Percentiles rank a stretch among this genome's conserved stretches.
phyloP scores from a whole-genome alignment of 2,113 vertebrate species.

The Paradoxurus hermaphroditus region DNA sequence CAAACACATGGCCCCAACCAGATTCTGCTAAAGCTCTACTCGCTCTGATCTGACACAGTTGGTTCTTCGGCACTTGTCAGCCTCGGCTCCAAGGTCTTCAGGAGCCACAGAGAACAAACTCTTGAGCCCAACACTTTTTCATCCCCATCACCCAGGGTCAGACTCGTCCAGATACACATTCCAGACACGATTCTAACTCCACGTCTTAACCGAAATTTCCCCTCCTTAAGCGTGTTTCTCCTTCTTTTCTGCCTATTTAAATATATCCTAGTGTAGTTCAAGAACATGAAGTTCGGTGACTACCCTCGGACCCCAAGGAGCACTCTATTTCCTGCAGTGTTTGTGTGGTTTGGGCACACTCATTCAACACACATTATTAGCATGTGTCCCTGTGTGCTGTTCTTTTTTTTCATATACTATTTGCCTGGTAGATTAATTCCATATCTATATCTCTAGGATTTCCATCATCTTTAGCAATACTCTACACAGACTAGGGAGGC shows the following conservation, averaged over 20 bases:
- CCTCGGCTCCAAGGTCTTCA: neutral
- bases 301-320: neutral
- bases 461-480: neutral
- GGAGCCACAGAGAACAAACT: neutral
- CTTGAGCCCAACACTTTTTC: too few relatives aligned
- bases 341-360: neutral
- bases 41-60: neutral
- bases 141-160: rapidly evolving
- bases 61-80: neutral
- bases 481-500: neutral
- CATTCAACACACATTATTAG: neutral
- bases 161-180: neutral
- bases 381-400: neutral
- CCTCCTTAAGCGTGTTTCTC: neutral
- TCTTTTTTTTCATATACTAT: neutral
- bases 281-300: neutral
- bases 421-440: neutral
- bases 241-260: neutral
- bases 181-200: neutral
- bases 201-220: neutral
- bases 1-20: neutral
- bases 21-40: neutral
- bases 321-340: neutral
- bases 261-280: neutral
- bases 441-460: neutral